Percentiles rank a stretch among this genome's conserved stretches.
These are phyloP conservation scores for Eutrigla gurnardus DNA, from an alignment of 2,797 vertebrate species.

Conservation along the genomic window DNA sequence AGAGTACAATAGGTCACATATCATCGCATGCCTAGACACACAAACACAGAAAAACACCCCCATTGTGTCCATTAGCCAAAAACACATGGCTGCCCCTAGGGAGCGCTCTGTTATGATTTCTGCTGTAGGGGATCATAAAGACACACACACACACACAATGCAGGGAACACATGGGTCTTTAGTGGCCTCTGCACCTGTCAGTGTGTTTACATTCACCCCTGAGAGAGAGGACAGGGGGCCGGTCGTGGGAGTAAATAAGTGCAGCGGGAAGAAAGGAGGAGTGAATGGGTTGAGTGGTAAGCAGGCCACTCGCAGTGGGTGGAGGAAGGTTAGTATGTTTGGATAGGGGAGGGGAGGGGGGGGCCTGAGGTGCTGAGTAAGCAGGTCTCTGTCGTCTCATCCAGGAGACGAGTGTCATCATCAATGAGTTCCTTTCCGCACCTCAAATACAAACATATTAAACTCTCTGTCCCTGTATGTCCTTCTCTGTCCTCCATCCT, in stretches of 20 bases:
- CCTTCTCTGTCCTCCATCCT: slow-evolving; percentile 1
- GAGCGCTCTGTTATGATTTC: slow-evolving; percentile 67
- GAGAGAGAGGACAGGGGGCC: slow-evolving; percentile 37
- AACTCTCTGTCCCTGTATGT: not conserved
- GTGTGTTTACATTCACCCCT: slow-evolving; percentile 71
- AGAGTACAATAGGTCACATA: slow-evolving; percentile 68
- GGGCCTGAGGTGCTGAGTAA: slow-evolving; percentile 54
- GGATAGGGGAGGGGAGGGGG: slow-evolving; percentile 27
- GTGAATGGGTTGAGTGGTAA: slow-evolving; percentile 27
- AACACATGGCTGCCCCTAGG: slow-evolving; percentile 68
- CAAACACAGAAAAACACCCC: slow-evolving; percentile 69
- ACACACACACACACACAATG: slow-evolving; percentile 17
- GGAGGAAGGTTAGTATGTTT: slow-evolving; percentile 49
- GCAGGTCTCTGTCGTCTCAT: slow-evolving; percentile 47
- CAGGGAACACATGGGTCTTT: slow-evolving; percentile 60
- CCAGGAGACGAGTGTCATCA: slow-evolving; percentile 55
- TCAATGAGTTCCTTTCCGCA: slow-evolving; percentile 53
- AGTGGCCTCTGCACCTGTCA: slow-evolving; percentile 76
- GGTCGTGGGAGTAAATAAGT: slow-evolving; percentile 53
- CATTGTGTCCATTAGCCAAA: slow-evolving; percentile 64
- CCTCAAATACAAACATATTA: slow-evolving; percentile 54
- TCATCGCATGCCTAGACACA: slow-evolving; percentile 59
- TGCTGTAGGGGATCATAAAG: slow-evolving; percentile 54
- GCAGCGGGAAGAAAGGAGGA: slow-evolving; percentile 32
- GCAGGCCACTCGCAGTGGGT: slow-evolving; percentile 20